Conservation (phyloP, 2,113 vertebrate species). For the Scolopax mira region DNA sequence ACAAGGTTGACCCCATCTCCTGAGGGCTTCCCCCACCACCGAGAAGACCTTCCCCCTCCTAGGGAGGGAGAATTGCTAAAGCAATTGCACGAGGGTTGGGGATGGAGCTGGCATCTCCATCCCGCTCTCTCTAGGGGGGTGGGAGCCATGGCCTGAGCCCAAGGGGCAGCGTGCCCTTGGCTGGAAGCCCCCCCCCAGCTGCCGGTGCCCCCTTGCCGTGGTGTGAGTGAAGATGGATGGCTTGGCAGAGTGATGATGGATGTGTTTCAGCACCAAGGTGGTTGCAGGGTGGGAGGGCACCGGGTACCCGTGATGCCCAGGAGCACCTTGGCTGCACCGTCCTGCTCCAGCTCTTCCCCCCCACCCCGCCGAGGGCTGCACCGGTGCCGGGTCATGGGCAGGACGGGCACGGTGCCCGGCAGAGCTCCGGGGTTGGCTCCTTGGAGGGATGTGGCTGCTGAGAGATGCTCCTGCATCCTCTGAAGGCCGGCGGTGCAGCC, state of each 20-base stretch:
- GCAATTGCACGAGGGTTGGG: accelerated
- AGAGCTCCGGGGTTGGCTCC: neutral
- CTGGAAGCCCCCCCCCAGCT: neutral
- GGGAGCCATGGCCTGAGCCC: neutral
- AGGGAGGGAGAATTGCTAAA: neutral
- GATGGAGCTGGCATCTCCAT: neutral
- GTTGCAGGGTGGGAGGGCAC: neutral
- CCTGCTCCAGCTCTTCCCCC: neutral
- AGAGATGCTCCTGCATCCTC: neutral
- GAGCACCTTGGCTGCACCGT: neutral
- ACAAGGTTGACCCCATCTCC: neutral
- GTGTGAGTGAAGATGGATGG: neutral
- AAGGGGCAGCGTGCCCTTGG: neutral
- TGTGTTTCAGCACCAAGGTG: neutral
- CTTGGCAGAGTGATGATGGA: neutral
- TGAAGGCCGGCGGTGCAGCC: accelerated
- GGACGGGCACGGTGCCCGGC: neutral
- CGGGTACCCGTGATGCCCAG: neutral
- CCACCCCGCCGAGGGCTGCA: neutral
- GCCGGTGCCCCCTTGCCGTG: neutral
- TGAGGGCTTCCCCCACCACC: neutral
- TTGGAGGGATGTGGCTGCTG: accelerated
- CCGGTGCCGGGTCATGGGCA: accelerated
- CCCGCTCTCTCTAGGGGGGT: neutral
- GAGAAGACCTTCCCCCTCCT: accelerated